Base-by-base conservation (phyloP, 2,113 vertebrate genomes). In the Gulo gulo region DNA sequence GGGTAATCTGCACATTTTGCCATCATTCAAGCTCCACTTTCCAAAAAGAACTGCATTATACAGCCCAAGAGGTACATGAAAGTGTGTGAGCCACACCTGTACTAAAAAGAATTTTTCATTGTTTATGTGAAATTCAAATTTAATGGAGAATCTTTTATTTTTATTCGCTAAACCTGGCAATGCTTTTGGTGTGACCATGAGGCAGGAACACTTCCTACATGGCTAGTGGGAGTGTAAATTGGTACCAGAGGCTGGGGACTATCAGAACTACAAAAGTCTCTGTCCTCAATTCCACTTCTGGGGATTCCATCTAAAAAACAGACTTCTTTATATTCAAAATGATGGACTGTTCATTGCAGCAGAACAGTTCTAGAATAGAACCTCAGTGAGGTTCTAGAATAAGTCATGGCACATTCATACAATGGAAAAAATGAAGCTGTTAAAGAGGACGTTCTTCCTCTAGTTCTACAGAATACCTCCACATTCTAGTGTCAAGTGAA, bases 121-220 rank as follows among this genome's bases (percentile, higher is more conserved):
- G n/a, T 69, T 97, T 71, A 82, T 52, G 20, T 93, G 16, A 92
- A 87, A 89, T 74, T 92, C 67, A 90, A 87, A 96, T 94, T 79
- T 86, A 91, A 93, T 24, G 83, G 45, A 80, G 52, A 6, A 65
- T 23, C 88, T 39, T 31, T 1, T 23, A 69, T 57, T 87, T 93
- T 76, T 74, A 94, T 69, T 95, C 90, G 50, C 26, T 95, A 95
- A 65, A 55, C 59, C 36, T 85, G 81, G 31, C 26, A 69, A 61
- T 9, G 21, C 24, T 63, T 87, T 69, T 31, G 12, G 21, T 69
- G 9, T 87, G 63, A 87, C 34, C 39, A 26, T 0, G 0, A 45
- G 36, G 67, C 1, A 80, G 42, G 23, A 65, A 36, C 11, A 73
- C 36, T 29, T 42, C 18, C 63, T 15, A 34, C 20, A 42, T 16